Evolutionary conservation across 2,797 vertebrate genomes (phyloP), one percentile per base, ranked within the genome.

Genomic region (Enoplosus armatus): DNA sequence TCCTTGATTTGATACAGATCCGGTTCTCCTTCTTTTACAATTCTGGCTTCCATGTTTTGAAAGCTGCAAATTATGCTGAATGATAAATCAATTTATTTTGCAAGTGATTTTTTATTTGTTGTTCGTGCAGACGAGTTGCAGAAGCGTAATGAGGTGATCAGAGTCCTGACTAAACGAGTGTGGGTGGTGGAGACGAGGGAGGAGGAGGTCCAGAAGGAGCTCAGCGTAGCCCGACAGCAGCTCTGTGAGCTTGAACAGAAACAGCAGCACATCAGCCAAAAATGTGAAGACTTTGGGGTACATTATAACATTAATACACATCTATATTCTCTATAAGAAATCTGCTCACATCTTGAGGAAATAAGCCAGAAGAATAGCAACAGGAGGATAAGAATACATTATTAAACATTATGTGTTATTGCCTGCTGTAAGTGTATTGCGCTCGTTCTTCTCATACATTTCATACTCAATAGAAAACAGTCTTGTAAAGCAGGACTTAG

Each of bases 221-320:
- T 97, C n/a, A 89, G 93, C 35, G 89, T 47, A 43, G 94, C 95
- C 2, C 94, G 93, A 8, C 91, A 94, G 12, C 94, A 94, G 77
- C 94, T 97, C 9, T 89, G 95, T 53, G 94, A 96, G 61, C 90
- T 96, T 22, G 86, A 87, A 62, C 90, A 94, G 26, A 95, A 94
- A 79, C 93, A 95, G 3, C 88, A 94, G 43, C 86, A 95, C 59
- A 75, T 92, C 29, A 88, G 89, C 26, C 85, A 92, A 59, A 94
- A 87, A 29, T 96, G 93, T 27, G 94, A 96, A 77, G 95, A 96
- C 73, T 92, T 96, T 11, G 95, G 98, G 97, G 97, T 96, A 87
- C 0, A 0, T 4, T 54, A 39, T 7, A 41, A 48, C 33, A 16
- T 64, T 9, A 54, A 31, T 8, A 41, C 24, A 35, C 27, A 31